These are phyloP conservation scores for Semnornis frantzii DNA, from an alignment of 2,113 vertebrate species.

Conservation along the genomic window DNA sequence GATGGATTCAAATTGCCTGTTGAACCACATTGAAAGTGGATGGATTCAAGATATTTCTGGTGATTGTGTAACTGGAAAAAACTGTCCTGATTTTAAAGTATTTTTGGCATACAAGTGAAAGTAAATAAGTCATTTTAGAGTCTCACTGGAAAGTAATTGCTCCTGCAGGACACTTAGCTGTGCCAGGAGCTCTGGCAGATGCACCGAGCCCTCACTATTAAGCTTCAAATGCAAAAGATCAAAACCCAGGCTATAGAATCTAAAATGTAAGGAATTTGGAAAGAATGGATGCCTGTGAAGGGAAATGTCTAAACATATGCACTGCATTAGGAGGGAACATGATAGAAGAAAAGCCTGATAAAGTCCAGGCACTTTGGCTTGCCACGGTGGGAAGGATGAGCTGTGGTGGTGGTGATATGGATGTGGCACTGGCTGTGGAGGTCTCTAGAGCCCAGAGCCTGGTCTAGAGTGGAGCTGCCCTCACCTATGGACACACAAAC, in stretches of 20 bases:
- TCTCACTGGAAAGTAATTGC: slow-evolving; percentile 51
- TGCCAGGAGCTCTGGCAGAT: slow-evolving; percentile 56
- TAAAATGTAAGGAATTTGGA: slow-evolving; percentile 18
- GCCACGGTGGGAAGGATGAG: fast-evolving
- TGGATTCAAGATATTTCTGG: slow-evolving; percentile 50
- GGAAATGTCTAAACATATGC: not conserved
- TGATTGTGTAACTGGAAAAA: slow-evolving; percentile 70
- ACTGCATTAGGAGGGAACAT: not conserved
- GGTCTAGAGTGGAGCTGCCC: not conserved
- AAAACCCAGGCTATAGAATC: not conserved
- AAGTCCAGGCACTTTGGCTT: not conserved
- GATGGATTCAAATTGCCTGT: not conserved
- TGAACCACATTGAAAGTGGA: slow-evolving; percentile 27
- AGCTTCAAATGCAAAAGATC: slow-evolving; percentile 13
- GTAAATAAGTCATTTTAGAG: slow-evolving; percentile 61
- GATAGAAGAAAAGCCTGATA: not conserved
- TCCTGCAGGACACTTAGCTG: slow-evolving; percentile 11
- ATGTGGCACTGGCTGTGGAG: not conserved
- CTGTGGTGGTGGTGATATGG: not conserved
- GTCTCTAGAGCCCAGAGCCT: fast-evolving
- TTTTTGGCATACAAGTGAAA: slow-evolving; percentile 57
- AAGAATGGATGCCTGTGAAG: not conserved
- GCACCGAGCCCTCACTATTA: not conserved
- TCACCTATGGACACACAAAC: not conserved
- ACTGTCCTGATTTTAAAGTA: slow-evolving; percentile 57